Percentiles rank a stretch among this genome's conserved stretches.
Evolutionary conservation across 1,140 invertebrate species (phyloP).

Genomic region (Cydia amplana): DNA sequence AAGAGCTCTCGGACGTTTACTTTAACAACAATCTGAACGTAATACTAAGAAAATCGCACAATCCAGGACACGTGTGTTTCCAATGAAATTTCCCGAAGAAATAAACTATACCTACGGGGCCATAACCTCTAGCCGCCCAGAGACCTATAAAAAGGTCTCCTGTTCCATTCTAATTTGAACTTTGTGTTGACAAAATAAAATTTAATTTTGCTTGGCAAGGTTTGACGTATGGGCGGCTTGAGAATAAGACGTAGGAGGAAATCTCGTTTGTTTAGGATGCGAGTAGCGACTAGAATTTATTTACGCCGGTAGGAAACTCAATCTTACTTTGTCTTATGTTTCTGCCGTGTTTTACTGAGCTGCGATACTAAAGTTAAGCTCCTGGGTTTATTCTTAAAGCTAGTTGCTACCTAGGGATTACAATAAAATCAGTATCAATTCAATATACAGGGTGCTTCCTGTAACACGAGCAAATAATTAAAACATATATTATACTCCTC

Average conservation of each 20-base stretch:
- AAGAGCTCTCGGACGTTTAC: neutral
- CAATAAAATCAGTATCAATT: neutral
- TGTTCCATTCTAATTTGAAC: too few species aligned
- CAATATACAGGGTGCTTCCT: too few species aligned
- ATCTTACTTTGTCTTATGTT: constrained; percentile 14
- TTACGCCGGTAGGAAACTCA: constrained; percentile 14
- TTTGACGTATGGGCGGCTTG: too few species aligned
- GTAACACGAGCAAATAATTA: too few species aligned
- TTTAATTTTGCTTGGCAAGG: too few species aligned
- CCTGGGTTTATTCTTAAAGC: neutral
- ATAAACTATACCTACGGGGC: constrained; percentile 1
- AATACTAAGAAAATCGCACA: neutral
- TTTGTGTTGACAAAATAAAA: too few species aligned
- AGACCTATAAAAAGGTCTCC: too few species aligned
- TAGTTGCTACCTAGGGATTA: neutral
- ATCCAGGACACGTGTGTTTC: neutral
- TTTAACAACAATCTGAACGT: neutral
- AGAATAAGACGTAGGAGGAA: neutral
- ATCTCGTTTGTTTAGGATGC: constrained; percentile 19
- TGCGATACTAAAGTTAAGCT: neutral
- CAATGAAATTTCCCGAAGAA: neutral
- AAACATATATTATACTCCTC: too few species aligned
- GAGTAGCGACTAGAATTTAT: constrained; percentile 21
- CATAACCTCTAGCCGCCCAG: too few species aligned
- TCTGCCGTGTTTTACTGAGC: neutral